phyloP scores from a whole-genome alignment of 1,140 invertebrate species.

The Drosophila jambulina region DNA sequence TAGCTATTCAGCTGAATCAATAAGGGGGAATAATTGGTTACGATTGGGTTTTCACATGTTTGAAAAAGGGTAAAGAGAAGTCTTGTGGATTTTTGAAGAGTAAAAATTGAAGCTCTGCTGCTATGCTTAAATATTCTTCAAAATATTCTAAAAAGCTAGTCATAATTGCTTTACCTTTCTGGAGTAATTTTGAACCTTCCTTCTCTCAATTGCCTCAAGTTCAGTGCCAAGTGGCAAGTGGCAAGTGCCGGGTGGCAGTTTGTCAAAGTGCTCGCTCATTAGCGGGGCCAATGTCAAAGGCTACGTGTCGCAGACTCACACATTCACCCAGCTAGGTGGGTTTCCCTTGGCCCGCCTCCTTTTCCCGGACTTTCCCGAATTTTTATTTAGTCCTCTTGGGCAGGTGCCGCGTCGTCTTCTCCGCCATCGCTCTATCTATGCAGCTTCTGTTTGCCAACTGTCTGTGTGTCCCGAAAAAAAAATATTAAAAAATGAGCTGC shows the following conservation, averaged over 20 bases:
- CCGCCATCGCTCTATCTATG: slow-evolving; percentile 30
- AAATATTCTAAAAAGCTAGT: background rate
- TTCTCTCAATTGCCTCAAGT: slow-evolving; percentile 43
- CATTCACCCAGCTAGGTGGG: background rate
- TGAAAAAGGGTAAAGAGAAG: background rate
- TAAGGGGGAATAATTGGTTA: slow-evolving; percentile 22
- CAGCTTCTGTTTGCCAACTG: slow-evolving; percentile 74
- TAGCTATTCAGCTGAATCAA: slow-evolving; percentile 37
- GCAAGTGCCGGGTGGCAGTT: slow-evolving; percentile 22
- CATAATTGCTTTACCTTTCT: slow-evolving; percentile 42
- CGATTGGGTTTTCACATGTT: background rate
- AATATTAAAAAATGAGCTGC: slow-evolving; percentile 78
- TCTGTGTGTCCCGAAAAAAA: slow-evolving; percentile 54
- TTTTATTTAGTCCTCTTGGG: slow-evolving; percentile 58
- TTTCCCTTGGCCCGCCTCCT: background rate
- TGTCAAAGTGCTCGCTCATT: slow-evolving; percentile 77
- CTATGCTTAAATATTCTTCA: background rate
- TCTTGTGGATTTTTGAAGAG: background rate
- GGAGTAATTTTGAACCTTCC: background rate
- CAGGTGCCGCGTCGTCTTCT: slow-evolving; percentile 53
- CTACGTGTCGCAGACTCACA: slow-evolving; percentile 66
- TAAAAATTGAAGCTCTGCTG: background rate
- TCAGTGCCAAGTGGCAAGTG: slow-evolving; percentile 65
- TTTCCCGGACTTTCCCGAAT: slow-evolving; percentile 37
- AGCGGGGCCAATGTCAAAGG: slow-evolving; percentile 79